Conservation (phyloP, 2,113 vertebrate genomes). For the Callionymus lyra region DNA sequence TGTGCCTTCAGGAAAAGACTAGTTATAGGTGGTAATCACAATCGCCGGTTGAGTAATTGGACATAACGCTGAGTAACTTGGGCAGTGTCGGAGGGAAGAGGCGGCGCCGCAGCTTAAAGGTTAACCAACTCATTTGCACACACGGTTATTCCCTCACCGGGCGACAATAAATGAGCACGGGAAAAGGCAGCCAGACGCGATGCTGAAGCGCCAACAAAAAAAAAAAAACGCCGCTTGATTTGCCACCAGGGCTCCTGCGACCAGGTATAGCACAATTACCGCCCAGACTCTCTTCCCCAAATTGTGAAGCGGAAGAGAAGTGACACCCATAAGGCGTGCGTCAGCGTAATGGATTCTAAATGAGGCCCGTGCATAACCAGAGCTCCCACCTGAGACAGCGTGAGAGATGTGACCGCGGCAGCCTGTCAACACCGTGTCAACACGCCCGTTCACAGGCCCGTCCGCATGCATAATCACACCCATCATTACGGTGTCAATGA, state of each 20-base stretch:
- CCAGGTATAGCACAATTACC: slow-evolving; percentile 66
- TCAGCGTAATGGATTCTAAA: slow-evolving; percentile 77
- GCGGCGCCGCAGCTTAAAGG: slow-evolving; percentile 44
- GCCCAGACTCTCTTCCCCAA: slow-evolving; percentile 51
- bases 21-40: slow-evolving; percentile 52
- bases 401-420: slow-evolving; percentile 59
- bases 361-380: slow-evolving; percentile 64
- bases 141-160: slow-evolving; percentile 41
- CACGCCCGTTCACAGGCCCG: slow-evolving; percentile 55
- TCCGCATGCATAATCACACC: slow-evolving; percentile 71
- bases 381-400: slow-evolving; percentile 67
- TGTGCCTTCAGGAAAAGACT: slow-evolving; percentile 21
- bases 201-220: slow-evolving; percentile 38
- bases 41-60: slow-evolving; percentile 59
- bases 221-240: slow-evolving; percentile 60
- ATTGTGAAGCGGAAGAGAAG: slow-evolving; percentile 76
- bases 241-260: slow-evolving; percentile 54
- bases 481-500: slow-evolving; percentile 71
- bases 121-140: slow-evolving; percentile 56
- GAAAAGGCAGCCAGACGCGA: slow-evolving; percentile 49
- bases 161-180: slow-evolving; percentile 70
- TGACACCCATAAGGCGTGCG: slow-evolving; percentile 72
- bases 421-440: slow-evolving; percentile 69
- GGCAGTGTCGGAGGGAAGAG: slow-evolving; percentile 34
- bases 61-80: slow-evolving; percentile 60